Percentiles rank a stretch among this genome's conserved stretches.
Conservation (phyloP, 1,140 invertebrate genomes). For the Acromyrmex echinatior region DNA sequence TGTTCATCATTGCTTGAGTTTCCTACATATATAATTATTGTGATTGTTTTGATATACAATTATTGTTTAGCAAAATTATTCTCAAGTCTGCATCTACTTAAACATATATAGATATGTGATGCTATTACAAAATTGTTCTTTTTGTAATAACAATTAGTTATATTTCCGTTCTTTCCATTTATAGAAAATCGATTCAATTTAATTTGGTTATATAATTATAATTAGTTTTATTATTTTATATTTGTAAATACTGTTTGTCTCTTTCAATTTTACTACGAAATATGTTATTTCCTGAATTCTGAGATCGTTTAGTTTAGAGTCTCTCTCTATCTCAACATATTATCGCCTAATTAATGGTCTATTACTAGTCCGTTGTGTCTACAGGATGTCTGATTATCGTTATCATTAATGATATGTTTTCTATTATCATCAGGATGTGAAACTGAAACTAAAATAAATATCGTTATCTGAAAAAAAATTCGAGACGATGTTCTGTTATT, state of each 20-base stretch:
- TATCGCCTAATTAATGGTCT: conserved; percentile 77
- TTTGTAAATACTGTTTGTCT: too few relatives aligned
- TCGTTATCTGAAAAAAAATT: conserved; percentile 37
- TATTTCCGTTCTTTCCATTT: background rate
- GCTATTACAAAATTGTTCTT: too few relatives aligned
- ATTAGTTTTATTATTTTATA: background rate
- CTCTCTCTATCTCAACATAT: conserved; percentile 64
- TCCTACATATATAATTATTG: too few relatives aligned
- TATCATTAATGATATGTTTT: conserved; percentile 33
- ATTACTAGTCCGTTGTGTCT: conserved; percentile 63
- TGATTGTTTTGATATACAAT: too few relatives aligned
- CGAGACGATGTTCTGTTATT: background rate
- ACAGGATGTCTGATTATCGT: conserved; percentile 54
- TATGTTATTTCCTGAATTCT: background rate
- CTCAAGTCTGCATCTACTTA: too few relatives aligned
- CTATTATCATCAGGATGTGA: conserved; percentile 63
- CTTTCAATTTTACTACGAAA: background rate
- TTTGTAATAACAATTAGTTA: background rate
- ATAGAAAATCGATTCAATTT: background rate
- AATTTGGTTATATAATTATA: background rate
- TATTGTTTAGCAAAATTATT: too few relatives aligned
- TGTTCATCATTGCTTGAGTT: too few relatives aligned
- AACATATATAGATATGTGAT: too few relatives aligned
- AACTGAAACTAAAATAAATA: background rate
- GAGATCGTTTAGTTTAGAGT: background rate